Evolutionary conservation across 1,140 invertebrate genomes (phyloP).

Genomic region (Pteromalus puparum): DNA sequence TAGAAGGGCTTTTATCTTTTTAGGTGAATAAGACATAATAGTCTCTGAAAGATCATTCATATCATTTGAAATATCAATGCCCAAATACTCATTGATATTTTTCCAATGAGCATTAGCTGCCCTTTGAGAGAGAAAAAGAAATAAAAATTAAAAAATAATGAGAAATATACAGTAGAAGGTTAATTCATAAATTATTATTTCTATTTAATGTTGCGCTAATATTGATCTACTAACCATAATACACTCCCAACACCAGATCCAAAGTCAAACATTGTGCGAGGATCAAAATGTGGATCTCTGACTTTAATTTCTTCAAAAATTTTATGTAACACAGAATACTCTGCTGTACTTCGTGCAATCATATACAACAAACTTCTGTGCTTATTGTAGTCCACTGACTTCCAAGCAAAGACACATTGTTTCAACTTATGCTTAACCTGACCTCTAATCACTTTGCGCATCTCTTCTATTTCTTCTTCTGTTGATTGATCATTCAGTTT

Average conservation of each 20-base stretch:
- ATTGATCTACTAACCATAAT: slow-evolving; percentile 79
- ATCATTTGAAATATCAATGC: slow-evolving; percentile 85
- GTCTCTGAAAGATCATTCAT: slow-evolving; percentile 88
- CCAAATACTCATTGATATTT: slow-evolving; percentile 86
- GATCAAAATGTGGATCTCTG: slow-evolving; percentile 82
- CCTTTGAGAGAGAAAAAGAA: slow-evolving; percentile 73
- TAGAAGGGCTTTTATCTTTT: slow-evolving; percentile 79
- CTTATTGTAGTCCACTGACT: slow-evolving; percentile 81
- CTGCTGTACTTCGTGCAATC: slow-evolving; percentile 80
- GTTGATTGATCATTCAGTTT: slow-evolving; percentile 59
- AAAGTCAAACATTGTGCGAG: slow-evolving; percentile 89
- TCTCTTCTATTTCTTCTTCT: slow-evolving; percentile 55
- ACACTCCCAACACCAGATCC: slow-evolving; percentile 92
- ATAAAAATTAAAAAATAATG: not conserved
- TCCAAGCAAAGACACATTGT: slow-evolving; percentile 82
- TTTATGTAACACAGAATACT: slow-evolving; percentile 84
- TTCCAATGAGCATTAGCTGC: slow-evolving; percentile 84
- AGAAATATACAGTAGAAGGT: not conserved
- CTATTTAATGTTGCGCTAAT: not conserved
- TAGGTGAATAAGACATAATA: slow-evolving; percentile 80
- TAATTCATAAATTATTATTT: slow-evolving; percentile 25
- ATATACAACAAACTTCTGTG: slow-evolving; percentile 82
- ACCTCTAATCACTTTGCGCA: slow-evolving; percentile 61
- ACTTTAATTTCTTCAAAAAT: slow-evolving; percentile 85
- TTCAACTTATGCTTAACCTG: slow-evolving; percentile 74